Evolutionary conservation across 2,888 invertebrate species (phyloP).

Genomic region (Agonum fuliginosum): DNA sequence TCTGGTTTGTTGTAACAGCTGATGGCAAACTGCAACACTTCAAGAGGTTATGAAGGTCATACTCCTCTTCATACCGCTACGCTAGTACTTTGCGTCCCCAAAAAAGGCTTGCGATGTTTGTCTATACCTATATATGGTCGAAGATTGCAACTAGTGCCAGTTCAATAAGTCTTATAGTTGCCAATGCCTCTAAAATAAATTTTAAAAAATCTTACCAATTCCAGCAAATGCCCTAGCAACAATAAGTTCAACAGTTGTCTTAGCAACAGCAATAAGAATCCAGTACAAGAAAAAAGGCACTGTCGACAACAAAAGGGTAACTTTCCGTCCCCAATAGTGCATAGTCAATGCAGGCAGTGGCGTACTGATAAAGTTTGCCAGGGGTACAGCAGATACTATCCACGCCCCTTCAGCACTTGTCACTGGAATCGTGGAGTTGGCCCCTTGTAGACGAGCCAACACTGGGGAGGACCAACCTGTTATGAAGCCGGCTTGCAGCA

Average conservation of each 20-base stretch:
- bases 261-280: constrained; percentile 76
- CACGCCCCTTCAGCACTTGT: constrained; percentile 73
- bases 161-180: too few relatives aligned
- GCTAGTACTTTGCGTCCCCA: too few relatives aligned
- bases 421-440: constrained; percentile 69
- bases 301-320: constrained; percentile 75
- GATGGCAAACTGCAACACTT: too few relatives aligned
- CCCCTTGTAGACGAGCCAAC: constrained; percentile 70
- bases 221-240: constrained; percentile 77
- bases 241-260: constrained; percentile 75
- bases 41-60: too few relatives aligned
- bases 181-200: too few relatives aligned
- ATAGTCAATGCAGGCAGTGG: constrained; percentile 78
- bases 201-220: too few relatives aligned
- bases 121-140: too few relatives aligned
- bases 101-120: too few relatives aligned
- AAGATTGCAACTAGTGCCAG: too few relatives aligned
- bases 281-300: constrained; percentile 77
- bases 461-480: constrained; percentile 77
- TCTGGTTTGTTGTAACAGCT: too few relatives aligned
- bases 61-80: too few relatives aligned
- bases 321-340: constrained; percentile 78
- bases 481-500: constrained; percentile 72
- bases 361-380: constrained; percentile 77
- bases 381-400: constrained; percentile 77